Evolutionary conservation across 1,140 invertebrate genomes (phyloP), one percentile per base, ranked within the genome.

Genomic region (Mya arenaria): DNA sequence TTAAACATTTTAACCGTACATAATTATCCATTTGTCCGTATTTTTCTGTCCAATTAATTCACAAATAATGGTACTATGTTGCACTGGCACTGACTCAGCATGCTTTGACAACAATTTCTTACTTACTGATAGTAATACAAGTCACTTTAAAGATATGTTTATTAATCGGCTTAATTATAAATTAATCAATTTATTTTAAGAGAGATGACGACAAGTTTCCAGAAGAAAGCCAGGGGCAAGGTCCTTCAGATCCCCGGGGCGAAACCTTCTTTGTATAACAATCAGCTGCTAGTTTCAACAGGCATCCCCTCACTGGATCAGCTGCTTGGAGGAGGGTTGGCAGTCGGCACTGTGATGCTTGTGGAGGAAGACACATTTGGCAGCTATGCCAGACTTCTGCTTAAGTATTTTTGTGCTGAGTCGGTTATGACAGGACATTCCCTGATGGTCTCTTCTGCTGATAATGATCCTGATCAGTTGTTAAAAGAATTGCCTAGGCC

Each of bases 381-480:
- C 39, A 95, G 93, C 55, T 96, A 97, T 91, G 95, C 96, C 34
- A 95, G 96, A 92, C 92, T 96, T 36, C 92, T 97, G 81, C 91
- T 95, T 19, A 97, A 96, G 90, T 97, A 97, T 91, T 98, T 96
- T 85, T 90, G 97, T 84, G 96, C 96, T 34, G 97, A 98, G 94
- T 96, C 96, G 44, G 91, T 97, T 39, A 94, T 95, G 19, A 95
- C 94, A 80, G 94, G 95, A 32, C 96, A 98, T 92, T 93, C 94
- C 60, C 85, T 96, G 41, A 94, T 96, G 84, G 88, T 97, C 77
- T 95, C 95, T 5, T 96, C 95, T 87, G 94, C 95, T 88, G 95
- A 97, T 93, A 91, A 94, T 72, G 93, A 95, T 90, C 95, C 96
- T 23, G 88, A 94, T 17, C 92, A 95, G 84, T 92, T 97, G 77